These are phyloP conservation scores for Sebastolobus altivelis DNA, from an alignment of 2,797 vertebrate species.

Conservation along the genomic window DNA sequence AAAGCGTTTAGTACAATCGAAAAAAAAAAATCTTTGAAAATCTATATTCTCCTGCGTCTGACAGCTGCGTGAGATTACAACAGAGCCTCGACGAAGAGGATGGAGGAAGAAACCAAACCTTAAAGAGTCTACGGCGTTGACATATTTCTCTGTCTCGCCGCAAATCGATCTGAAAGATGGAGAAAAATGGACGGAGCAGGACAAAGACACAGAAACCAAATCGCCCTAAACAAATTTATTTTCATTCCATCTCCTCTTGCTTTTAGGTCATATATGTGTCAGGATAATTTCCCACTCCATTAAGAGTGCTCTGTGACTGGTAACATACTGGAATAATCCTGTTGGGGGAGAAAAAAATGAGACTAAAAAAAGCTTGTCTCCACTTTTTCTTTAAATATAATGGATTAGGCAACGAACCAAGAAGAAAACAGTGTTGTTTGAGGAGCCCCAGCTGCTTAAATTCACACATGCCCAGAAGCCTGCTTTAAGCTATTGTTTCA, in stretches of 20 bases:
- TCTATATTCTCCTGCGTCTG: constrained; percentile 38
- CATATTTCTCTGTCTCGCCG: constrained; percentile 48
- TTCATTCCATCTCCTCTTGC: constrained; percentile 54
- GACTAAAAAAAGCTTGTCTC: constrained; percentile 60
- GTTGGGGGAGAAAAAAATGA: constrained; percentile 56
- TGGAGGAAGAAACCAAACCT: constrained; percentile 44
- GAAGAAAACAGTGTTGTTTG: constrained; percentile 66
- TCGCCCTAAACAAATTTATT: constrained; percentile 59
- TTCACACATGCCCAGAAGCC: constrained; percentile 65
- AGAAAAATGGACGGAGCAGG: constrained; percentile 28
- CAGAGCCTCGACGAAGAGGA: constrained; percentile 43
- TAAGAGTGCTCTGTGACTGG: constrained; percentile 57
- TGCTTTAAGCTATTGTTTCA: constrained; percentile 76
- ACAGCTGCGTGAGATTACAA: constrained; percentile 63
- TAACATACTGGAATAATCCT: constrained; percentile 78
- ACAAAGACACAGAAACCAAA: constrained; percentile 59
- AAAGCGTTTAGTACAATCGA: constrained; percentile 5
- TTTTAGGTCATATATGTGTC: constrained; percentile 74
- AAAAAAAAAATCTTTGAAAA: constrained; percentile 38
- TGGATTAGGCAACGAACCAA: constrained; percentile 73
- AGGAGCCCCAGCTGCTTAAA: constrained; percentile 78
- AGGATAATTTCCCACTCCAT: constrained; percentile 76
- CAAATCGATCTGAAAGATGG: constrained; percentile 66
- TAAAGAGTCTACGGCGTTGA: constrained; percentile 55
- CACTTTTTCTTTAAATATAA: constrained; percentile 68